Percentiles rank a stretch among this genome's conserved stretches.
Conservation (phyloP, 2,888 invertebrate species). For the Pyrochroa serraticornis region DNA sequence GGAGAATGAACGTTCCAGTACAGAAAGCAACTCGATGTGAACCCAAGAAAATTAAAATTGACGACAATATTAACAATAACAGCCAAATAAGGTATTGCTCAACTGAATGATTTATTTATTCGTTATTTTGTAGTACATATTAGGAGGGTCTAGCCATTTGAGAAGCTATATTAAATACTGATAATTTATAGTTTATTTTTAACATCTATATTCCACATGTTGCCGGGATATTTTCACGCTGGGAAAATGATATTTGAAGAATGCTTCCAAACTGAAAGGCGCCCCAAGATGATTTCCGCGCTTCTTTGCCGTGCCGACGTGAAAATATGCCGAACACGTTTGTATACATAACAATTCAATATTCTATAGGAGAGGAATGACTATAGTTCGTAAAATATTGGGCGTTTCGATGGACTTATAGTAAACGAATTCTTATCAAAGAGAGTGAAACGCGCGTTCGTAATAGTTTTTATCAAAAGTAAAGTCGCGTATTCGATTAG, state of each 20-base stretch:
- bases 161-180: conserved; percentile 60
- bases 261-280: too few species aligned
- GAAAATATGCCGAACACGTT: conserved; percentile 48
- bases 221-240: conserved; percentile 41
- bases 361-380: conserved; percentile 52
- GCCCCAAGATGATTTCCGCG: neutral
- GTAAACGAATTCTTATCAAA: neutral
- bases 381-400: conserved; percentile 42
- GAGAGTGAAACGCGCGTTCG: neutral
- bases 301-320: conserved; percentile 2
- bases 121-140: conserved; percentile 56
- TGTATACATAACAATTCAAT: conserved; percentile 56
- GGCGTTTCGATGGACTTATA: conserved; percentile 6
- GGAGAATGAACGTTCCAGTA: too few species aligned
- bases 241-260: neutral
- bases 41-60: too few species aligned
- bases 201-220: conserved; percentile 51
- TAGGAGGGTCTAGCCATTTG: conserved; percentile 60
- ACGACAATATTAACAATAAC: too few species aligned
- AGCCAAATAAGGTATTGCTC: conserved; percentile 36
- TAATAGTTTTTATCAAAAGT: conserved; percentile 3
- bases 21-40: too few species aligned
- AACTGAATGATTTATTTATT: conserved; percentile 53
- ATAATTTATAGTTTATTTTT: conserved; percentile 57
- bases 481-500: neutral